Evolutionary conservation across 2,888 invertebrate genomes (phyloP).

Genomic region (Megaustenia siamemsis): DNA sequence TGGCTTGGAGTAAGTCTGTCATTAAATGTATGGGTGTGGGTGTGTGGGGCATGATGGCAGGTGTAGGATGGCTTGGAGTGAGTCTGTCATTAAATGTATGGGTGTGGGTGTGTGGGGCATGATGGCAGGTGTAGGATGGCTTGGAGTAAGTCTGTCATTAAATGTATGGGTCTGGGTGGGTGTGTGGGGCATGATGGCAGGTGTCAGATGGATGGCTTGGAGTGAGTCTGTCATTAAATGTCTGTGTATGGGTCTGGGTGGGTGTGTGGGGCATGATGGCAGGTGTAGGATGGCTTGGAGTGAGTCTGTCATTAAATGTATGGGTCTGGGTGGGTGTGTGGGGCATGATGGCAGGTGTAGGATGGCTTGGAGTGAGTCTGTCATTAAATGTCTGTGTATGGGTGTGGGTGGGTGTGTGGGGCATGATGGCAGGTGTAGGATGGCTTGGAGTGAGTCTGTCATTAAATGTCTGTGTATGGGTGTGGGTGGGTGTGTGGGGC

Average conservation of each 20-base stretch:
- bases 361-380: neutral
- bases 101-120: too few relatives aligned
- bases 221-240: conserved; percentile 78
- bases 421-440: conserved; percentile 83
- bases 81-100: neutral
- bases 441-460: conserved; percentile 82
- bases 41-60: neutral
- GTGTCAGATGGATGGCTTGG: conserved; percentile 83
- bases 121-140: too few relatives aligned
- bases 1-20: conserved; percentile 82
- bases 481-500: neutral
- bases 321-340: too few relatives aligned
- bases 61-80: too few relatives aligned
- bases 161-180: neutral
- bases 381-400: neutral
- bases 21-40: neutral
- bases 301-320: neutral
- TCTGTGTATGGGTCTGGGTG: neutral
- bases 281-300: too few relatives aligned
- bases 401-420: conserved; percentile 64
- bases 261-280: too few relatives aligned
- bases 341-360: too few relatives aligned
- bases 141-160: neutral
- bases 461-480: neutral
- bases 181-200: conserved; percentile 82